phyloP scores from a whole-genome alignment of 2,888 invertebrate genomes.

The Pheosia tremula region DNA sequence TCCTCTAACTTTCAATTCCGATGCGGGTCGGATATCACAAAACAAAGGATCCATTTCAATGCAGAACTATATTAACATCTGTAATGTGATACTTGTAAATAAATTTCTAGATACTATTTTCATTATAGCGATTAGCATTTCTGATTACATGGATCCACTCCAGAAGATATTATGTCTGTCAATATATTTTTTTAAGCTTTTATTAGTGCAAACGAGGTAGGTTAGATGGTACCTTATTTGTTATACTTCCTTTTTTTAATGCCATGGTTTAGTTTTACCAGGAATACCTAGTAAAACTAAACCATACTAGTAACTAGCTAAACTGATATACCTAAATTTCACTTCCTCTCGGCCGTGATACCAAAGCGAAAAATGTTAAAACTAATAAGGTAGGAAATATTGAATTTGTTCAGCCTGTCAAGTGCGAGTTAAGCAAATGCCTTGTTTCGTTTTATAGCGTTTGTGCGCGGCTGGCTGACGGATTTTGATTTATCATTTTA shows the following conservation, averaged over 20 bases:
- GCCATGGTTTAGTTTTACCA: too few relatives aligned
- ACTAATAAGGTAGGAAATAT: slow-evolving; percentile 32
- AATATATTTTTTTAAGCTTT: too few relatives aligned
- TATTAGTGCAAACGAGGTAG: too few relatives aligned
- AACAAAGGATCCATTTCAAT: slow-evolving; percentile 32
- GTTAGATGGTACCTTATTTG: too few relatives aligned
- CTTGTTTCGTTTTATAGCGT: slow-evolving; percentile 43
- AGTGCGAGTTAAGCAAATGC: slow-evolving; percentile 43
- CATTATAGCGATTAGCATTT: too few relatives aligned
- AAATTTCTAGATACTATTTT: background rate
- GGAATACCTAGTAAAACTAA: too few relatives aligned
- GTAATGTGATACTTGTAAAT: slow-evolving; percentile 24
- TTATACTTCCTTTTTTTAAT: too few relatives aligned
- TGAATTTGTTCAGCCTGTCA: slow-evolving; percentile 37
- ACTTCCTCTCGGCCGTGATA: background rate
- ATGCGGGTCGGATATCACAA: slow-evolving; percentile 42
- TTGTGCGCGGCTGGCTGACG: slow-evolving; percentile 58
- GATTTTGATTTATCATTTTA: slow-evolving; percentile 83
- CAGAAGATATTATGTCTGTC: too few relatives aligned
- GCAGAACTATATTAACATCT: slow-evolving; percentile 20
- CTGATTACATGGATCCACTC: too few relatives aligned
- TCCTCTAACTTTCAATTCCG: slow-evolving; percentile 41
- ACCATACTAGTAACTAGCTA: too few relatives aligned
- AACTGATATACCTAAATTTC: too few relatives aligned
- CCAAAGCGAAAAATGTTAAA: slow-evolving; percentile 12